Conservation (phyloP, 2,888 invertebrate species). For the Thyatira batis region DNA sequence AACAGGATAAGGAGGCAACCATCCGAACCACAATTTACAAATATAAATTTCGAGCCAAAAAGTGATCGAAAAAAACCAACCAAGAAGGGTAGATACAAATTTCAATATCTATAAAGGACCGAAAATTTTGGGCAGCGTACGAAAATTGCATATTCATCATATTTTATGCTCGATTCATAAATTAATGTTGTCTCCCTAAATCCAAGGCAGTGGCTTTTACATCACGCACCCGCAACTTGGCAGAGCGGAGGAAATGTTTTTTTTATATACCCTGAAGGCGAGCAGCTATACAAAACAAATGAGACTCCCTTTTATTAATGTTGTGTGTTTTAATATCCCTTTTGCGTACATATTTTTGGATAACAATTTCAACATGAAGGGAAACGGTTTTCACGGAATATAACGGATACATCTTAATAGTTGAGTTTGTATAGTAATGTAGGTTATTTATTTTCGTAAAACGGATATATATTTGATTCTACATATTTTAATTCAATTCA, state of each 20-base stretch:
- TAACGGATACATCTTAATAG: no score
- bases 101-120: conserved; percentile 3
- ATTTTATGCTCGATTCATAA: conserved; percentile 39
- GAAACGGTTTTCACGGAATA: neutral
- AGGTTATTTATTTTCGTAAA: no score
- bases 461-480: no score
- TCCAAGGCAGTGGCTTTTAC: conserved; percentile 34
- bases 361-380: neutral
- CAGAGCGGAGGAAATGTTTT: conserved; percentile 29
- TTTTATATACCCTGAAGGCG: conserved; percentile 26
- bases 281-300: conserved; percentile 6
- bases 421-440: no score
- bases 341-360: neutral
- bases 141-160: conserved; percentile 34
- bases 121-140: conserved; percentile 9
- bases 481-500: no score
- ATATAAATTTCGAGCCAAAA: neutral
- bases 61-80: neutral
- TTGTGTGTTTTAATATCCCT: conserved; percentile 1
- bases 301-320: conserved; percentile 1
- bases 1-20: neutral
- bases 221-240: conserved; percentile 38
- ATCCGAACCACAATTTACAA: neutral
- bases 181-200: conserved; percentile 41
- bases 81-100: neutral